Conservation (phyloP, 2,888 invertebrate species). For the Pollenia labialis region DNA sequence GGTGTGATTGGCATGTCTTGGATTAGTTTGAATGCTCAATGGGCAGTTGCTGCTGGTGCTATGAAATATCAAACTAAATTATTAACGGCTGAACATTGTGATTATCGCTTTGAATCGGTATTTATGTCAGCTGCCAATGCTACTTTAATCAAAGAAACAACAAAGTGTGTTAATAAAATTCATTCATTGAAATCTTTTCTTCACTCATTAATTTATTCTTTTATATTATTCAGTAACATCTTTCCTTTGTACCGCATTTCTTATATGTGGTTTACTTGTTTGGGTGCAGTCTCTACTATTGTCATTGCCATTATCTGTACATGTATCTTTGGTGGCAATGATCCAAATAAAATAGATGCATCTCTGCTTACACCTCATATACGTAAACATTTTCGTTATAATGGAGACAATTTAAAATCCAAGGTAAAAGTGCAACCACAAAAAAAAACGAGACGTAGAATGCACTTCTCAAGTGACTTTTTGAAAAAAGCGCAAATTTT, state of each 20-base stretch:
- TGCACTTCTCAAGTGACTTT: no score
- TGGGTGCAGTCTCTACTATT: constrained; percentile 86
- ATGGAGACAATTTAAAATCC: constrained; percentile 64
- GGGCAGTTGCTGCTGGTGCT: constrained; percentile 87
- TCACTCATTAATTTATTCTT: constrained; percentile 18
- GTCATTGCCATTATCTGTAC: constrained; percentile 82
- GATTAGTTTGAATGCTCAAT: constrained; percentile 87
- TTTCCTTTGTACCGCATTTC: constrained; percentile 88
- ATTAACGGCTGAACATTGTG: constrained; percentile 87
- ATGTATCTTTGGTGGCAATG: constrained; percentile 84
- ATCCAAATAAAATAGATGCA: constrained; percentile 86
- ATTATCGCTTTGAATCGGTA: constrained; percentile 85
- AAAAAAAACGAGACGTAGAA: no score
- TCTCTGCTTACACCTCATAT: constrained; percentile 87
- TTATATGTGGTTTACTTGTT: constrained; percentile 91
- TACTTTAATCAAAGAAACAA: constrained; percentile 68
- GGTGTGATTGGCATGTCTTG: constrained; percentile 86
- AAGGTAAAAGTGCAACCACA: constrained; percentile 68
- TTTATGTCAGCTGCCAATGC: constrained; percentile 75
- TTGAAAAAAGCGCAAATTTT: no score
- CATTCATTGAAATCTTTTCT: neutral
- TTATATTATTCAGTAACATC: constrained; percentile 77
- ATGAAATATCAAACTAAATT: constrained; percentile 88
- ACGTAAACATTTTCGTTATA: constrained; percentile 77
- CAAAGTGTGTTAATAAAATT: constrained; percentile 77